A percentile compares a stretch with the other conserved stretches of the same genome.
Evolutionary conservation across 2,113 vertebrate genomes (phyloP).

Genomic region (Pygoscelis antarcticus): DNA sequence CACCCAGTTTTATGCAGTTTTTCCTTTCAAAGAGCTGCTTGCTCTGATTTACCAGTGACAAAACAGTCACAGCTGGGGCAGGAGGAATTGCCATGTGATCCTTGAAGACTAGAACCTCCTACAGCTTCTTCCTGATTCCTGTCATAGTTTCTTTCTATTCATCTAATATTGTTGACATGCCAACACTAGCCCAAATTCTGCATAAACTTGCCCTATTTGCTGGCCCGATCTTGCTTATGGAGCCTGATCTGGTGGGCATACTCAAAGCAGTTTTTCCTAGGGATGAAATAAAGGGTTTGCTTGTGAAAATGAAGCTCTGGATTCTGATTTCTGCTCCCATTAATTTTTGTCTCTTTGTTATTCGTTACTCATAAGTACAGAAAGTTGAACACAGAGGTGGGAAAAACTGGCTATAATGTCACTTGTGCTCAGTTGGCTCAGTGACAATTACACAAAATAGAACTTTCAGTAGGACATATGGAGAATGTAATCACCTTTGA

Average conservation of each 20-base stretch:
- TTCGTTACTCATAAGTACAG: neutral
- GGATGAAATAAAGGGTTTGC: neutral
- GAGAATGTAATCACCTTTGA: neutral
- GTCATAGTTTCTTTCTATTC: neutral
- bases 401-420: neutral
- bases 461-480: neutral
- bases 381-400: neutral
- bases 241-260: neutral
- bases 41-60: neutral
- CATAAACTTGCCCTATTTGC: neutral
- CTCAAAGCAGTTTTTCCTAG: neutral
- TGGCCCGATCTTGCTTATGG: neutral
- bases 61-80: neutral
- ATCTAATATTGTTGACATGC: neutral
- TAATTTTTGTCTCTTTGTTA: neutral
- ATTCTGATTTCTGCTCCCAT: neutral
- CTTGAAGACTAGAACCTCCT: neutral
- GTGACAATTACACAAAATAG: neutral
- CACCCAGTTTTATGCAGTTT: neutral
- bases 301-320: neutral
- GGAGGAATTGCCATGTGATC: neutral
- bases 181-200: neutral
- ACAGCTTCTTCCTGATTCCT: neutral
- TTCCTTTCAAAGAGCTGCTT: neutral
- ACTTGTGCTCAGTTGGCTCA: neutral